Evolutionary conservation across 23 tunicate species (phyloP), one percentile per base, ranked within the genome.

Genomic region (Trididemnum miniatum): DNA sequence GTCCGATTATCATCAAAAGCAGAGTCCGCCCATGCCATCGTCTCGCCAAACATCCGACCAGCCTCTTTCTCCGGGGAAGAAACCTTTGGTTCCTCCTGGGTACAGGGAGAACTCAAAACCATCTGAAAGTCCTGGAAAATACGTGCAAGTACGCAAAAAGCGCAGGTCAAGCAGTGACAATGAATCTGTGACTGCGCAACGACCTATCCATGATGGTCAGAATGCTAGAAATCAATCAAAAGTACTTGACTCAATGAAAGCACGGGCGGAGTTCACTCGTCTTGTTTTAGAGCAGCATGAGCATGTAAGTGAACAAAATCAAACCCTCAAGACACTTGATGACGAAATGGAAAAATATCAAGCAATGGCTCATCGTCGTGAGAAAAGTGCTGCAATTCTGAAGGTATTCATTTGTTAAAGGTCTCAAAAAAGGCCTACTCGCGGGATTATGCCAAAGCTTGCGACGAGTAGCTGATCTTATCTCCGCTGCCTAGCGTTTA

Each of bases 211-310:
- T 31, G 28, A 5, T 20, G n/a, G 2, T 9, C 69, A 20, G 27
- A 22, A 22, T n/a, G 75, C 27, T 27, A 77, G 54, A 51, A 32
- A 27, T 30, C 66, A 52, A 20, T 26, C 75, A 28, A 38, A 50
- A 59, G 32, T 32, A 20, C 20, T 52, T 1, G 93, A 88, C 2
- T 29, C 79, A 20, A 76, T 33, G 0, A 86, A 67, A 82, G 97
- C 97, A 20, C 75, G 78, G 32, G 86, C 73, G 24, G 97, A 91
- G 30, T 91, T 91, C 63, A 81, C 91, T 28, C 72, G 85, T 1
- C 52, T 91, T 1, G 90, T 86, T 0, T 26, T 81, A 60, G 90
- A 91, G 63, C 97, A 91, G 67, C 89, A 86, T 50, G 71, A 80
- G 31, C 97, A 91, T 36, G 80, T 91, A 0, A 84, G 77, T 33